Percentiles rank a stretch among this genome's conserved stretches.
Evolutionary conservation across 2,888 invertebrate species (phyloP).

Genomic region (Sarcophaga subvicina): DNA sequence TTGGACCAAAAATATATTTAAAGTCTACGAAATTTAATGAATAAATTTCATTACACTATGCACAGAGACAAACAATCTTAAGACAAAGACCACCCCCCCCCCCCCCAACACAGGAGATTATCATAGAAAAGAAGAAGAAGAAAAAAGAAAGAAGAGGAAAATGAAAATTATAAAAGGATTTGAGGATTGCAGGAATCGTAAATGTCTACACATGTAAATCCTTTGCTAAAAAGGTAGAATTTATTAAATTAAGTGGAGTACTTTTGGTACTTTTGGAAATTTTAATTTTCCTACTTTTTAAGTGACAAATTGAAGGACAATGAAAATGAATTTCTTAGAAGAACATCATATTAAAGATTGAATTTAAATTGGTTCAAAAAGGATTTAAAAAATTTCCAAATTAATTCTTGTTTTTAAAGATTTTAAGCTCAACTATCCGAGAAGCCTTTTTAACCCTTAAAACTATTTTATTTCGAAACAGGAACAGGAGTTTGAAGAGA

Average conservation of each 20-base stretch:
- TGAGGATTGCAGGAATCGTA: conserved; percentile 17
- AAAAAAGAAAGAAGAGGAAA: too few species aligned
- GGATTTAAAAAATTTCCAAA: neutral
- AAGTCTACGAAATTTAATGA: conserved; percentile 60
- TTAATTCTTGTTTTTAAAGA: neutral
- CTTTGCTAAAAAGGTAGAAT: conserved; percentile 34
- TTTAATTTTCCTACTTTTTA: neutral
- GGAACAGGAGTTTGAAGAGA: neutral
- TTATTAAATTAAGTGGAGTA: conserved; percentile 61
- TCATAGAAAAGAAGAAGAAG: conserved; percentile 18
- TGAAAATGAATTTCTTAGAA: neutral
- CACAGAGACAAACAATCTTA: conserved; percentile 52
- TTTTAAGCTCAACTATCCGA: conserved; percentile 1
- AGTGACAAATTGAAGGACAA: conserved; percentile 39
- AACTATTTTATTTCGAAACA: neutral
- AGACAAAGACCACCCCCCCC: conserved; percentile 16
- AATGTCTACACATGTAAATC: conserved; percentile 29
- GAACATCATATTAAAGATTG: neutral
- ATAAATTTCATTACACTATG: conserved; percentile 60
- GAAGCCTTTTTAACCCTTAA: neutral
- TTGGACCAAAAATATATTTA: conserved; percentile 16
- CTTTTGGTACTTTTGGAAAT: neutral
- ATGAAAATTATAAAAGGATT: conserved; percentile 14
- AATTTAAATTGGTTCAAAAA: neutral
- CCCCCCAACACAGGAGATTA: conserved; percentile 2